These are phyloP conservation scores for Chrysemys picta DNA, from an alignment of 2,113 vertebrate species.

Conservation along the genomic window DNA sequence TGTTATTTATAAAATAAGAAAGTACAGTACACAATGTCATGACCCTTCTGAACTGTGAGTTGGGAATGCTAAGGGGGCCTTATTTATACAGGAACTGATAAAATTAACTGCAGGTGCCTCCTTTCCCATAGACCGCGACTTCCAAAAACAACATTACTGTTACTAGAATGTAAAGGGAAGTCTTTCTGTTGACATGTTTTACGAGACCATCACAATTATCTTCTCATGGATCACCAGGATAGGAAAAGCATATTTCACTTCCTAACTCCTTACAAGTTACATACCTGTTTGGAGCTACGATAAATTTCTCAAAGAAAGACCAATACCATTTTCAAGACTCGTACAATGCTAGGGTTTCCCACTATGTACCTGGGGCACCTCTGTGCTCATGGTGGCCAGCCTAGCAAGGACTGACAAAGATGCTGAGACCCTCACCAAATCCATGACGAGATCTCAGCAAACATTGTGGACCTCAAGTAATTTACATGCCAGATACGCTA, in stretches of 20 bases:
- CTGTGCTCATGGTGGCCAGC: neutral
- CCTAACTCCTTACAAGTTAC: neutral
- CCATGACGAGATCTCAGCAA: neutral
- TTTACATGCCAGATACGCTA: too few relatives aligned
- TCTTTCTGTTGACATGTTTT: conserved; percentile 21
- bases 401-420: accelerated
- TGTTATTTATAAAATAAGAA: conserved; percentile 65
- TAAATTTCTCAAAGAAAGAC: neutral
- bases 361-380: accelerated
- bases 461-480: neutral
- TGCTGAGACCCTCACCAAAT: neutral
- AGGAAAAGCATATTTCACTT: neutral
- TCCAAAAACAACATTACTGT: conserved; percentile 59
- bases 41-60: conserved; percentile 13
- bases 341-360: neutral
- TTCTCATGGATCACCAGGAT: conserved; percentile 9
- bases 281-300: neutral
- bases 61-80: conserved; percentile 30
- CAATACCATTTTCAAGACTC: neutral
- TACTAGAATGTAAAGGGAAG: conserved; percentile 19
- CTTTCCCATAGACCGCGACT: conserved; percentile 64
- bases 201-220: conserved; percentile 30
- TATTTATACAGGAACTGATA: conserved; percentile 48
- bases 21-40: conserved; percentile 34
- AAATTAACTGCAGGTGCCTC: conserved; percentile 68